Percentiles rank a stretch among this genome's conserved stretches.
Conservation (phyloP, 2,797 vertebrate species). For the Aeoliscus strigatus region DNA sequence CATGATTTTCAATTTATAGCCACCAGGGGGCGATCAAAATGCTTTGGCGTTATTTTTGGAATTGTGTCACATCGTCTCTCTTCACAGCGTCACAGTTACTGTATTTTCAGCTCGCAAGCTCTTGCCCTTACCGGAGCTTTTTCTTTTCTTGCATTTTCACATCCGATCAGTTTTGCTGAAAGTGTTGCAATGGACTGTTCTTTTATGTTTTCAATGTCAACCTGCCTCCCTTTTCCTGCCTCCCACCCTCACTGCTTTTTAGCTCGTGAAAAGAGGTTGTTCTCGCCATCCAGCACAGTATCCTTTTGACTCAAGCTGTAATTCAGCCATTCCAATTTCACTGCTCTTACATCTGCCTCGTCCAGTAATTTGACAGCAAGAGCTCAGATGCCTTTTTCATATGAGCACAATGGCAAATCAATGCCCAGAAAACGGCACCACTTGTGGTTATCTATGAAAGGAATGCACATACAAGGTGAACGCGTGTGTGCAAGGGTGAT, state of each 20-base stretch:
- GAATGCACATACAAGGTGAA: no score
- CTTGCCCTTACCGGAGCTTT: no score
- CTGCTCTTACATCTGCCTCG: slow-evolving; percentile 44
- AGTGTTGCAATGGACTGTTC: slow-evolving; percentile 65
- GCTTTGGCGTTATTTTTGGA: no score
- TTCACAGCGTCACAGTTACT: no score
- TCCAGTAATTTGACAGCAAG: slow-evolving; percentile 45
- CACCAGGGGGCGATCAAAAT: no score
- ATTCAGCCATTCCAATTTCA: slow-evolving; percentile 45
- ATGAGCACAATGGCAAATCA: slow-evolving; percentile 54
- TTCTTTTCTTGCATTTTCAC: no score
- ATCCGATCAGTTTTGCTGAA: no score
- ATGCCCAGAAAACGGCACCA: slow-evolving; percentile 12
- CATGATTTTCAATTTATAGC: no score
- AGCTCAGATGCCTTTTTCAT: slow-evolving; percentile 43
- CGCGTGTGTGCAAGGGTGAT: no score
- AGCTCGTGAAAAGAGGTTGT: slow-evolving; percentile 9
- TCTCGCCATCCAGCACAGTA: slow-evolving; percentile 23
- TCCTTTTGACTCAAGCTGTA: slow-evolving; percentile 36
- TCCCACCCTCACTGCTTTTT: slow-evolving; percentile 1
- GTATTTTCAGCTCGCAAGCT: no score
- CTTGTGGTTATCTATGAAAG: no score
- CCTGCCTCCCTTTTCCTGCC: slow-evolving; percentile 8
- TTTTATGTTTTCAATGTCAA: slow-evolving; percentile 11
- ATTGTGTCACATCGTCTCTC: no score